Evolutionary conservation across 2,113 vertebrate species (phyloP), one percentile per base, ranked within the genome.

Genomic region (Antechinus flavipes): DNA sequence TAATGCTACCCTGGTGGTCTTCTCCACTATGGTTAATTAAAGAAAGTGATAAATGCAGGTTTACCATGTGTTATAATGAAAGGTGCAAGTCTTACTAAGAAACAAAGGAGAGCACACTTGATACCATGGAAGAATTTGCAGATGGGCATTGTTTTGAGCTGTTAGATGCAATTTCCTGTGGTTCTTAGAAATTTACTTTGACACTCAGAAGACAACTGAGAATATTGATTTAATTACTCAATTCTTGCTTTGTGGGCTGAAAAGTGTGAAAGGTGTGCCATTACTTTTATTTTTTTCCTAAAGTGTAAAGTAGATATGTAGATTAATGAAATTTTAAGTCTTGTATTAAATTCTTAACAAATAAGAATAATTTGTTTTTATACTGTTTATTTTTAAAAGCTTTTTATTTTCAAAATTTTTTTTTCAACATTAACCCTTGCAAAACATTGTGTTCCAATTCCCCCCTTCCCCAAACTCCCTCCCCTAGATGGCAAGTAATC

Each of bases 181-280:
- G 92, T 50, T 92, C 55, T 95, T 61, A 95, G 95, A 96, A 91
- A 92, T 96, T 96, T 94, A 61, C 95, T 97, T 95, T 93, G 93
- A 96, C 49, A 97, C 53, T 95, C 97, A 93, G 19, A 94, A 93
- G 91, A 95, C 91, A 90, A 90, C 76, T 68, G 91, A 95, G 26
- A 52, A 89, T 94, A 55, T 54, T 93, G 92, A 95, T 96, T 93
- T 95, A 96, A 96, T 95, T 95, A 94, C 58, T 35, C 58, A 76
- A 95, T 97, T 50, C 89, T 93, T 92, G 56, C 90, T 92, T 90
- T 93, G 91, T 95, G 56, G 91, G 91, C 47, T 95, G 93, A 68
- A 94, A 95, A 95, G 46, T 89, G 90, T 23, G 68, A 84, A 84
- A 19, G 19, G 2, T 84, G 6, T 84, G 68, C 12, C 27, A 26